Base-by-base conservation (phyloP, 2,888 invertebrate species). In the Agrochola litura region DNA sequence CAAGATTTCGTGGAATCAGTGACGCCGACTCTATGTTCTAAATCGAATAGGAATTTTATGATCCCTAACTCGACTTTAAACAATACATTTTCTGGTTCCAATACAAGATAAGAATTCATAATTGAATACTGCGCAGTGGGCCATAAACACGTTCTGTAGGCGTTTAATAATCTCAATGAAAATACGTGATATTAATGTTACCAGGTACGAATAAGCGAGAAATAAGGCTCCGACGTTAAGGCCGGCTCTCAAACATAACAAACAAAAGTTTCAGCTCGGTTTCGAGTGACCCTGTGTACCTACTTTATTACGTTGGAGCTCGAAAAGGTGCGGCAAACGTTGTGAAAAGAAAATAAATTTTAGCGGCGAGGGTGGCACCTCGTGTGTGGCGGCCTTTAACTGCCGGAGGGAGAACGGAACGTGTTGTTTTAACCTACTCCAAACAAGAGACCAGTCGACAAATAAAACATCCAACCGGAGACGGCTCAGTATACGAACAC, bases 381-480 rank as follows among this genome's bases (percentile, higher is more conserved):
- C 90, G 91, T 93, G 92, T 92, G 92, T 91, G 93, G 92, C 89
- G 75, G 85, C 80, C 86, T 90, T 90, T 88, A 87, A 91, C 88
- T 89, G 88, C 88, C 81, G 64, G 61, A 82, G 89, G 90, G 90
- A 89, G 89, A 88, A 81, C 77, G 79, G 83, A 85, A 89, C 89
- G 90, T 92, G 91, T 92, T 92, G 87, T 93, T 93, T 87, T 84
- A 92, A 92, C 91, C 89, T 86, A 91, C 88, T 89, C 86, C 81
- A 89, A 88, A 90, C 88, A 89, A 77, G 70, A 84, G 76, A 76
- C 82, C 70, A 88, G 72, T 84, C 81, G 63, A 83, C 83, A 89
- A 90, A 87, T 85, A 86, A 90, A 92, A 90, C 86, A 90, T 73
- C 75, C 74, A 87, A 87, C 80, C 76, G 61, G 75, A 83, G 77